These are phyloP conservation scores for Morone saxatilis DNA, from an alignment of 2,113 vertebrate species.

Conservation along the genomic window DNA sequence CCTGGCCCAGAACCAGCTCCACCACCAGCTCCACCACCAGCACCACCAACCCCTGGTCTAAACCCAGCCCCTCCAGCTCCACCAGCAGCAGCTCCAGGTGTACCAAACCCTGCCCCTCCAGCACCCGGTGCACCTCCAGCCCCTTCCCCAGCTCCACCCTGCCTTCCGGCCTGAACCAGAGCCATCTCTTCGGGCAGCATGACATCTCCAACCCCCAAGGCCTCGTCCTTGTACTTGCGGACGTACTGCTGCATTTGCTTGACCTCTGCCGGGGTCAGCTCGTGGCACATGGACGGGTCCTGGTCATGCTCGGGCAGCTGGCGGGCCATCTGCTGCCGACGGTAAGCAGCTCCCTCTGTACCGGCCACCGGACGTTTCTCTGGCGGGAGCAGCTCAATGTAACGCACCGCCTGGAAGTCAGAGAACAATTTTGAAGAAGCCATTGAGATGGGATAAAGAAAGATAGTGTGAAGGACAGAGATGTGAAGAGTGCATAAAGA, in stretches of 20 bases:
- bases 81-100: conserved; percentile 5
- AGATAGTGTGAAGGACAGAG: conserved; percentile 20
- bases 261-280: conserved; percentile 92
- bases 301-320: conserved; percentile 98
- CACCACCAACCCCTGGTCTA: conserved; percentile 1
- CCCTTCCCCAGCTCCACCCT: conserved; percentile 3
- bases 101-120: conserved; percentile 1
- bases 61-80: conserved; percentile 1
- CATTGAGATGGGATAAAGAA: neutral
- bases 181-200: conserved; percentile 89
- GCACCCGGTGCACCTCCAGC: conserved; percentile 10
- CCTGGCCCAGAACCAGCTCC: conserved; percentile 17
- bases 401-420: conserved; percentile 88
- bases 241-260: conserved; percentile 97
- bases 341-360: conserved; percentile 94
- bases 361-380: conserved; percentile 95
- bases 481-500: neutral
- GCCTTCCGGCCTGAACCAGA: conserved; percentile 53
- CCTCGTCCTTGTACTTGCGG: conserved; percentile 96
- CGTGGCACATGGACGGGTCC: conserved; percentile 95
- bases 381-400: conserved; percentile 96
- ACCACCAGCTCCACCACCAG: neutral
- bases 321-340: conserved; percentile 96
- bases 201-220: conserved; percentile 93
- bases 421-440: neutral